A percentile compares a stretch with the other conserved stretches of the same genome.
phyloP scores from a whole-genome alignment of 2,888 invertebrate genomes.

The Scaptomyza flava region DNA sequence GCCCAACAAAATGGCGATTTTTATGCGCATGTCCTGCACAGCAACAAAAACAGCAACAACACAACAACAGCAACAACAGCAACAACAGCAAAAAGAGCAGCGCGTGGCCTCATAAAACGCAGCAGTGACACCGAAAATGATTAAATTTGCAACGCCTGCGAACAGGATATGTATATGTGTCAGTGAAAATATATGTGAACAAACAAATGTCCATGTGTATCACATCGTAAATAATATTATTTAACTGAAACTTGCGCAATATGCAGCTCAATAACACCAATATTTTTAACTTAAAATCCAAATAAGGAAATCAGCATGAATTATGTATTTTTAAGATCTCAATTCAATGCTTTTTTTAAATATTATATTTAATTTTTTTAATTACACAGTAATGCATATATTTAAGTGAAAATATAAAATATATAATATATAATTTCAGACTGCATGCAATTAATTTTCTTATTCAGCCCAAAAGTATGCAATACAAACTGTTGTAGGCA shows the following conservation, averaged over 20 bases:
- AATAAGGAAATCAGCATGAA: background rate
- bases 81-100: conserved; percentile 15
- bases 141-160: conserved; percentile 52
- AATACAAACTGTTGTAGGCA: background rate
- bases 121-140: conserved; percentile 55
- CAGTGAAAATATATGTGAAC: conserved; percentile 3
- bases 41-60: background rate
- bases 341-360: background rate
- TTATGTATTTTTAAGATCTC: background rate
- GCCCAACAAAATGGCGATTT: conserved; percentile 47
- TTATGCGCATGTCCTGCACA: conserved; percentile 30
- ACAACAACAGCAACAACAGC: conserved; percentile 2
- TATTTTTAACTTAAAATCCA: background rate
- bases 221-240: conserved; percentile 43
- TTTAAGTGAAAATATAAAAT: no score
- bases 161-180: conserved; percentile 18
- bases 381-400: background rate
- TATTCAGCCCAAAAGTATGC: conserved; percentile 15
- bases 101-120: conserved; percentile 54
- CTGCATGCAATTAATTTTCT: background rate
- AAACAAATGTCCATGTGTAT: conserved; percentile 1
- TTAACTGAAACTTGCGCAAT: conserved; percentile 27
- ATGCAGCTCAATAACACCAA: conserved; percentile 4
- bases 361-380: background rate
- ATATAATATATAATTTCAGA: no score